Conservation (phyloP, 2,888 invertebrate species). For the Zelleria hepariella region DNA sequence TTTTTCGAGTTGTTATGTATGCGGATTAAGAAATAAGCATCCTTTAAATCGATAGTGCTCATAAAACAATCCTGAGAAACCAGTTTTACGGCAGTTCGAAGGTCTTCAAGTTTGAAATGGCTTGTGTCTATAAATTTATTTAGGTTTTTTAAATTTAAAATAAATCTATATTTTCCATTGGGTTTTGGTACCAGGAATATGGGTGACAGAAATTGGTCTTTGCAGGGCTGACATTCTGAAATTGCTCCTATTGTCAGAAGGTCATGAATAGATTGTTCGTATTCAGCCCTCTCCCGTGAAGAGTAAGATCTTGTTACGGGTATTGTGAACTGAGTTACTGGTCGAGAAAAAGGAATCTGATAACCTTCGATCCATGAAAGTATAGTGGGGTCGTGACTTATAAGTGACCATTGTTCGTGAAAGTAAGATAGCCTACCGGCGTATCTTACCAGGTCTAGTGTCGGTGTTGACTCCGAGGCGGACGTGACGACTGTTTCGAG, state of each 20-base stretch:
- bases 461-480: neutral
- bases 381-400: constrained; percentile 12
- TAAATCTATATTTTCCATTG: constrained; percentile 8
- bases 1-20: constrained; percentile 5
- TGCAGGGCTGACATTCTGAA: constrained; percentile 3
- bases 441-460: constrained; percentile 8
- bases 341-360: constrained; percentile 4
- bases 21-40: constrained; percentile 7
- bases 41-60: constrained; percentile 5
- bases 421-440: constrained; percentile 11
- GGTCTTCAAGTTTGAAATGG: constrained; percentile 9
- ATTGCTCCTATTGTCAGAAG: constrained; percentile 2
- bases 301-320: neutral
- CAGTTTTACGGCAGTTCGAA: constrained; percentile 7
- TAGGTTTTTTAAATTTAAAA: constrained; percentile 8
- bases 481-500: neutral
- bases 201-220: constrained; percentile 9
- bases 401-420: constrained; percentile 12
- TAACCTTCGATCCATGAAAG: constrained; percentile 12
- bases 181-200: constrained; percentile 8
- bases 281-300: neutral
- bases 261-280: constrained; percentile 9
- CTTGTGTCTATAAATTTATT: constrained; percentile 6
- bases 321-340: neutral
- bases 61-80: constrained; percentile 4